phyloP scores from a whole-genome alignment of 2,888 invertebrate species.

The Pachycephus smyrnensis region DNA sequence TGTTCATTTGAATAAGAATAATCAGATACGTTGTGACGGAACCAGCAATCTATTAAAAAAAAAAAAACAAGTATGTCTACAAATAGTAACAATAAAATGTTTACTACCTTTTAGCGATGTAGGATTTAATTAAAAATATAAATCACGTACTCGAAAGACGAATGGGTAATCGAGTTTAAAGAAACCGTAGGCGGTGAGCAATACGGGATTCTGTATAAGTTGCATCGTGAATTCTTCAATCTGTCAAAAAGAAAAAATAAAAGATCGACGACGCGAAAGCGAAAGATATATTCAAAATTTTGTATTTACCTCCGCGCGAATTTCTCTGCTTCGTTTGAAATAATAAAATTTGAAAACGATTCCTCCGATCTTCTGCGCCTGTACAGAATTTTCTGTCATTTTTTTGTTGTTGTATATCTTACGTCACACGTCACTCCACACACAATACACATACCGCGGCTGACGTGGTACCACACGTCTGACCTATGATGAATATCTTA shows the following conservation, averaged over 20 bases:
- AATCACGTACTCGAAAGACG: background rate
- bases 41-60: constrained; percentile 6
- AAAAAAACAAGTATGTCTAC: too few species aligned
- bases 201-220: background rate
- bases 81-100: background rate
- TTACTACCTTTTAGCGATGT: background rate
- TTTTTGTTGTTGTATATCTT: background rate
- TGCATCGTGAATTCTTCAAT: background rate
- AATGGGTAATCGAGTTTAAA: background rate
- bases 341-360: background rate
- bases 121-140: background rate
- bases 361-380: background rate
- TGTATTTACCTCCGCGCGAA: background rate
- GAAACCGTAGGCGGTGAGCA: background rate
- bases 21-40: constrained; percentile 17
- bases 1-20: constrained; percentile 15
- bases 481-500: too few species aligned
- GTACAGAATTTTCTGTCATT: background rate
- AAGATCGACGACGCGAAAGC: background rate
- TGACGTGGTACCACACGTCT: too few species aligned
- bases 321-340: background rate
- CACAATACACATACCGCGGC: too few species aligned
- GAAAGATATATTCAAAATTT: background rate
- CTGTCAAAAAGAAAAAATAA: background rate
- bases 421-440: background rate